Evolutionary conservation across 2,113 vertebrate genomes (phyloP), one percentile per base, ranked within the genome.

Genomic region (Dolichotis patagonum): DNA sequence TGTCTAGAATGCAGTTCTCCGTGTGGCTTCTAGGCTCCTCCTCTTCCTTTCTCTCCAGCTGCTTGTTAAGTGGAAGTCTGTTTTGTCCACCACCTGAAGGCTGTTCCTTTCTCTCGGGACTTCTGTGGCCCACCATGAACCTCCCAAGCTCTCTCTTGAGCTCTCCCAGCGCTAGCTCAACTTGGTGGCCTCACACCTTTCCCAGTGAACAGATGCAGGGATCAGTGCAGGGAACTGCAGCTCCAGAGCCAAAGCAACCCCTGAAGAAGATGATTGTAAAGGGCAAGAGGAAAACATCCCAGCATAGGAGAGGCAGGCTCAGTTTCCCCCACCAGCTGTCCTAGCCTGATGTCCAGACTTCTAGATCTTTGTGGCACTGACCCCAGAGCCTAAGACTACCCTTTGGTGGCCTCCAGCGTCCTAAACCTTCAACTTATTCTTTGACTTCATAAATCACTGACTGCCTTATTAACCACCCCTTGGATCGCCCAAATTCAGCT

Each of bases 91-190:
- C 56, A 2, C 14, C 28, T 11, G 4, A 14, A 60, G n/a, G 22
- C 38, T 60, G 12, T 54, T 73, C 49, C 46, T 46, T 88, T 20
- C 32, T 6, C 52, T 24, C 6, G 7, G 38, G 56, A 83, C 30
- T 65, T 35, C n/a, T 67, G 0, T 0, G 0, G 20, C 13, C 28
- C 26, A 26, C 24, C 5, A 0, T 0, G 12, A 65, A 43, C 10
- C 35, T 30, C 62, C 69, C 20, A 67, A 41, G 17, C 49, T 24
- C 20, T 30, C 32, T 58, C 10, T 7, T 4, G 4, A 16, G 0
- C 26, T 38, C 32, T 88, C 49, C 54, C 26, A 20, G 17, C 0
- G 7, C 7, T 0, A 0, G 30, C 58, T 17, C 0, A 0, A 20
- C 7, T 7, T 30, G 60, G 20, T 13, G 16, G 1, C 30, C 54